phyloP scores from a whole-genome alignment of 2,113 vertebrate genomes.

The Dissostichus mawsoni region DNA sequence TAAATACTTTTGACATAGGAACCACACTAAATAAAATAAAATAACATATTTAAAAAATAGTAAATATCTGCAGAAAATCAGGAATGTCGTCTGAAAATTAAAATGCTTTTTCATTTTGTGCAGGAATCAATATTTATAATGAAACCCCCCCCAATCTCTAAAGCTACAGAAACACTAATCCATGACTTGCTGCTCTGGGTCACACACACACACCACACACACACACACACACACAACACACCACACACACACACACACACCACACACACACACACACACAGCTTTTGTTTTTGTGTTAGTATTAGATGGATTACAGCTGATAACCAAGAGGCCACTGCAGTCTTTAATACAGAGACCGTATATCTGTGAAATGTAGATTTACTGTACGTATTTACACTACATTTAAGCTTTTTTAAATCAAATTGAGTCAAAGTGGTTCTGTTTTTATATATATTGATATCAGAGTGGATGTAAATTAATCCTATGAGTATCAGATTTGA shows the following conservation, averaged over 20 bases:
- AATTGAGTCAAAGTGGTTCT: too few relatives aligned
- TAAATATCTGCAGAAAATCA: not conserved
- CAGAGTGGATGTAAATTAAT: too few relatives aligned
- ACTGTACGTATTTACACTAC: too few relatives aligned
- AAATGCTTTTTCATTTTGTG: not conserved
- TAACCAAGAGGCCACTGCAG: not conserved
- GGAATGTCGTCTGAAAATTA: not conserved
- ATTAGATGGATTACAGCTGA: slow-evolving; percentile 5
- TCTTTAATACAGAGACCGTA: too few relatives aligned
- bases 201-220: slow-evolving; percentile 40
- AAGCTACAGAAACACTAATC: slow-evolving; percentile 54
- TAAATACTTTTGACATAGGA: too few relatives aligned
- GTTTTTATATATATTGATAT: too few relatives aligned
- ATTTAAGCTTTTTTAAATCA: too few relatives aligned
- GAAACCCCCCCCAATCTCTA: not conserved
- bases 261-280: not conserved
- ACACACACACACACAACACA: not conserved
- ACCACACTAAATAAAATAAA: not conserved
- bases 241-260: slow-evolving; percentile 6
- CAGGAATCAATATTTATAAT: slow-evolving; percentile 7
- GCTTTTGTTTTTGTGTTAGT: not conserved
- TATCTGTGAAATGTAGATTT: too few relatives aligned
- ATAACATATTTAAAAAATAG: not conserved
- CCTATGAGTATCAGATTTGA: too few relatives aligned
- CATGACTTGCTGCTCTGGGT: slow-evolving; percentile 59